Conservation (phyloP, 2,888 invertebrate species). For the Cantharis flavilabris region DNA sequence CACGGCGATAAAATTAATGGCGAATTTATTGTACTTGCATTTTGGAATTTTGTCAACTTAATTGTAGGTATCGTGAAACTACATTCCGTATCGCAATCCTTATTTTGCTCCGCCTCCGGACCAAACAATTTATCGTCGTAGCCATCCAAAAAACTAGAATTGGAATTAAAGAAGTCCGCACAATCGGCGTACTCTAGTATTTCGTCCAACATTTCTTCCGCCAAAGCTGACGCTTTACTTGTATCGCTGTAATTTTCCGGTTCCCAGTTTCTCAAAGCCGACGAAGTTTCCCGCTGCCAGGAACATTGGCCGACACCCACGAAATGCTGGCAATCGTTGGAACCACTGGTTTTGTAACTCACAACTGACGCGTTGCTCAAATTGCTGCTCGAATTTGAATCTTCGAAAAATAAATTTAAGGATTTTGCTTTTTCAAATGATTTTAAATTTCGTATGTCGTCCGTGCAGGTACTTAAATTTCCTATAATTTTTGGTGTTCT, state of each 20-base stretch:
- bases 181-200: conserved; percentile 52
- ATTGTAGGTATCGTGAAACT: conserved; percentile 4
- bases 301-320: conserved; percentile 39
- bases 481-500: conserved; percentile 69
- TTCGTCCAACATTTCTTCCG: conserved; percentile 59
- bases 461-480: conserved; percentile 68
- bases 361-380: conserved; percentile 60
- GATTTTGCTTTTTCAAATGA: conserved; percentile 58
- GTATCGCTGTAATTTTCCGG: conserved; percentile 33
- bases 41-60: conserved; percentile 7
- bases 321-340: conserved; percentile 36
- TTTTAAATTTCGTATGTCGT: conserved; percentile 64
- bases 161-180: conserved; percentile 51
- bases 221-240: conserved; percentile 59
- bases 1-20: conserved; percentile 35
- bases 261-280: conserved; percentile 17
- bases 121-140: conserved; percentile 47
- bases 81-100: background rate
- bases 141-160: conserved; percentile 50
- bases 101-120: conserved; percentile 4
- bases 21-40: conserved; percentile 4
- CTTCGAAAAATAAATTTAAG: conserved; percentile 49
- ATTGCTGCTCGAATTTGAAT: conserved; percentile 54
- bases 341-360: conserved; percentile 48
- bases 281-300: conserved; percentile 41